Evolutionary conservation across 2,888 invertebrate genomes (phyloP).

Genomic region (Oscheius myriophilus): DNA sequence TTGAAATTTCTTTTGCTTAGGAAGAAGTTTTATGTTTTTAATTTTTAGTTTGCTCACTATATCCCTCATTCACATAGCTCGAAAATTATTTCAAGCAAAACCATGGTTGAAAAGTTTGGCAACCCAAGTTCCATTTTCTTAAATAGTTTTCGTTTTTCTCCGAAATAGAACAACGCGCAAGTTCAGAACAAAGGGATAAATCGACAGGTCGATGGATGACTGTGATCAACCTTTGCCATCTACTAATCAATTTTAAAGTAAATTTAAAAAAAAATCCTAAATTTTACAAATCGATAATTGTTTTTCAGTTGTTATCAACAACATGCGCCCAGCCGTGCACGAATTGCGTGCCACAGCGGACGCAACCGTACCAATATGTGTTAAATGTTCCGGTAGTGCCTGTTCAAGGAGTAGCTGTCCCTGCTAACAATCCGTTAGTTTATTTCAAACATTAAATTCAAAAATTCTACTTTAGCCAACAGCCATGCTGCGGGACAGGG

Average conservation of each 20-base stretch:
- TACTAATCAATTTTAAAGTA: slow-evolving; percentile 26
- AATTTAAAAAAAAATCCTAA: not conserved
- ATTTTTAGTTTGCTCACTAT: no score
- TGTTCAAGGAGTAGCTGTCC: slow-evolving; percentile 30
- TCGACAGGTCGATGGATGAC: slow-evolving; percentile 23
- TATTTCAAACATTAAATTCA: not conserved
- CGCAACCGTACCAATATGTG: slow-evolving; percentile 44
- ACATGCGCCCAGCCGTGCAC: slow-evolving; percentile 43
- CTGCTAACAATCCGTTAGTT: slow-evolving; percentile 26
- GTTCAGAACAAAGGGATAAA: not conserved
- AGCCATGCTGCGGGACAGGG: slow-evolving; percentile 16
- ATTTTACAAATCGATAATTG: not conserved
- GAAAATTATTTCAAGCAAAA: no score
- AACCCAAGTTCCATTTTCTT: no score
- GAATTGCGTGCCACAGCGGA: slow-evolving; percentile 37
- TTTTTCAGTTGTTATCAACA: slow-evolving; percentile 43
- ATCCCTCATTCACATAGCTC: no score
- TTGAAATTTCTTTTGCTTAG: no score
- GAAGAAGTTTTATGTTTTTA: no score
- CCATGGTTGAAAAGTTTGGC: no score
- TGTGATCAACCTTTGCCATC: slow-evolving; percentile 26
- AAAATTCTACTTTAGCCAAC: not conserved
- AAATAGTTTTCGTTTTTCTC: no score
- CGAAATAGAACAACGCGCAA: no score
- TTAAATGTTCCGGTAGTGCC: slow-evolving; percentile 36